Percentiles rank a stretch among this genome's conserved stretches.
phyloP scores from a whole-genome alignment of 1,140 invertebrate species.

The Ceratosolen solmsi region DNA sequence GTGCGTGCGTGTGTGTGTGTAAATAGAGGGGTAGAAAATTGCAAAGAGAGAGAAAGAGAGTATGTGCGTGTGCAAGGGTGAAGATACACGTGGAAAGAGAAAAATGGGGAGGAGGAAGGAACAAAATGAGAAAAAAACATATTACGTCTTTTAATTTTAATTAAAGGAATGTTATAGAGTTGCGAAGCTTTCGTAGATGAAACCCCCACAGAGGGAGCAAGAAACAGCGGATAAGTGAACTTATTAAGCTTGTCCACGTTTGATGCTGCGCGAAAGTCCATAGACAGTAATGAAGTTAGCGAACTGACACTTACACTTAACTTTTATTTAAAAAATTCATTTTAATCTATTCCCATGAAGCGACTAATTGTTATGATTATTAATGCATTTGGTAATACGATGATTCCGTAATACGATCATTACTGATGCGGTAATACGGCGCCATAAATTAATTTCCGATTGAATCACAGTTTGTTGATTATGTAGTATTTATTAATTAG shows the following conservation, averaged over 20 bases:
- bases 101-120: not conserved
- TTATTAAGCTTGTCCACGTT: constrained; percentile 39
- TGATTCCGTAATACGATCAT: too few relatives aligned
- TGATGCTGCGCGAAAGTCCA: not conserved
- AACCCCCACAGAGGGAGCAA: not conserved
- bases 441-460: too few relatives aligned
- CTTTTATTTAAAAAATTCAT: too few relatives aligned
- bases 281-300: not conserved
- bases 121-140: constrained; percentile 61
- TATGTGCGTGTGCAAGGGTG: too few relatives aligned
- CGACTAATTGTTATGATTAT: too few relatives aligned
- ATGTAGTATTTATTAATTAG: too few relatives aligned
- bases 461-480: too few relatives aligned
- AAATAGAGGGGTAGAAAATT: constrained; percentile 33
- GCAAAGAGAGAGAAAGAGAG: constrained; percentile 60
- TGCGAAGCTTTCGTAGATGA: not conserved
- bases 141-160: constrained; percentile 72
- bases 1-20: too few relatives aligned
- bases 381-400: too few relatives aligned
- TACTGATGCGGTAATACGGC: too few relatives aligned
- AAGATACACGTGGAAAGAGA: not conserved
- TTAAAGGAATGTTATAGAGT: constrained; percentile 64
- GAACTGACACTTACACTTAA: too few relatives aligned
- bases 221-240: not conserved
- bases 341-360: too few relatives aligned